Evolutionary conservation across 2,113 vertebrate genomes (phyloP).

Genomic region (Poecile atricapillus): DNA sequence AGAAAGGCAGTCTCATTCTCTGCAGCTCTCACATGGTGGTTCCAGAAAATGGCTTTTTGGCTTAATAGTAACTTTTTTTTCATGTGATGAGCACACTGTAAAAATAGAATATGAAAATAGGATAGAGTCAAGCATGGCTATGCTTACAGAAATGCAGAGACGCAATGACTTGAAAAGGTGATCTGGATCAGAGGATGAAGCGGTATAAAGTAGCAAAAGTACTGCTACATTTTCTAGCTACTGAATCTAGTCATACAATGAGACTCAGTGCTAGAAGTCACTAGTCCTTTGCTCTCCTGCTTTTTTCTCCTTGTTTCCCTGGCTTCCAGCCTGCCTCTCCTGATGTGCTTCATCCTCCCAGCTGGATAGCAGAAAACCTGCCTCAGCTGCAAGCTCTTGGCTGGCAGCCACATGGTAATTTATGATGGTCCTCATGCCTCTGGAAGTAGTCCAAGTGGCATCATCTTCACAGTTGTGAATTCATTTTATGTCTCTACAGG

Average conservation of each 20-base stretch:
- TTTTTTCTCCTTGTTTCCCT: not conserved
- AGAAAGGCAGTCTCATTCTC: not conserved
- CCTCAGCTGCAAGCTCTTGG: constrained; percentile 30
- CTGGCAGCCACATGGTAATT: constrained; percentile 26
- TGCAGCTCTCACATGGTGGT: not conserved
- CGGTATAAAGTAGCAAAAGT: not conserved
- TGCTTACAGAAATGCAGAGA: not conserved
- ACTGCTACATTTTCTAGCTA: not conserved
- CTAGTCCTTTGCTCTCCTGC: not conserved
- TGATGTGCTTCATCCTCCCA: not conserved
- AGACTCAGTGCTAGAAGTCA: not conserved
- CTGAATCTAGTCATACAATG: not conserved
- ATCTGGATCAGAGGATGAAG: not conserved
- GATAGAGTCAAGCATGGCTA: not conserved
- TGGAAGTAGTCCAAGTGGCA: constrained; percentile 56
- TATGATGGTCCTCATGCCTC: not conserved
- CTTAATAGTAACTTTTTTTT: not conserved
- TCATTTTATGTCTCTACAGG: constrained; percentile 5
- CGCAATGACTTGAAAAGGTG: not conserved
- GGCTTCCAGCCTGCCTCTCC: not conserved
- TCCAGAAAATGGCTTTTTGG: not conserved
- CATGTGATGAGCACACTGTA: not conserved
- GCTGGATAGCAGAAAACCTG: constrained; percentile 38
- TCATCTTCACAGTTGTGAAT: not conserved
- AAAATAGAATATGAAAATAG: not conserved